phyloP scores from a whole-genome alignment of 1,140 invertebrate species.

The Drosophila virilis region DNA sequence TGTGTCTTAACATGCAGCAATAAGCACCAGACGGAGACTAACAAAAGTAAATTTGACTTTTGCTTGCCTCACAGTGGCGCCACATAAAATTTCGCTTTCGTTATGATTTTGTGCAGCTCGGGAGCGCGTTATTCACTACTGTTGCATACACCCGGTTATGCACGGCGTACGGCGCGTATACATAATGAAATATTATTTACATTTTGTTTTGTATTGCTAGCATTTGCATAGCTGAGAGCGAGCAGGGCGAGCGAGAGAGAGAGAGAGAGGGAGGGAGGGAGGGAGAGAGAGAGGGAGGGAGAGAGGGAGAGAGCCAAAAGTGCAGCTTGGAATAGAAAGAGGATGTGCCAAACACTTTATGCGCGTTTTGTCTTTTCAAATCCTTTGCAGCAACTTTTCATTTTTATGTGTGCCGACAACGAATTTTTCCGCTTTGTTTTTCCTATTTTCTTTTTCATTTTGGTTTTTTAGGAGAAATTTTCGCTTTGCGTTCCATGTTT shows the following conservation, averaged over 20 bases:
- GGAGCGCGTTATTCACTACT: slow-evolving; percentile 4
- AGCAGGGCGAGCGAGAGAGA: not conserved
- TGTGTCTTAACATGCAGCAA: not conserved
- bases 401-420: slow-evolving; percentile 50
- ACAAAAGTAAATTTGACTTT: not conserved
- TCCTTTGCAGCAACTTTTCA: slow-evolving; percentile 55
- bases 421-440: slow-evolving; percentile 16
- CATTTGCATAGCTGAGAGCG: slow-evolving; percentile 15
- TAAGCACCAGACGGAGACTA: not conserved
- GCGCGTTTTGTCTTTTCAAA: slow-evolving; percentile 52
- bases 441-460: slow-evolving; percentile 3
- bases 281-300: not conserved
- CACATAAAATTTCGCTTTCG: slow-evolving; percentile 30
- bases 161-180: slow-evolving; percentile 22
- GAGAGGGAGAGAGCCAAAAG: not conserved
- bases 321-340: slow-evolving; percentile 6
- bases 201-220: slow-evolving; percentile 45
- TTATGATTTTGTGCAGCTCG: slow-evolving; percentile 18
- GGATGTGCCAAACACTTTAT: slow-evolving; percentile 42
- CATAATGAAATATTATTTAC: slow-evolving; percentile 53
- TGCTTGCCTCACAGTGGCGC: slow-evolving; percentile 16
- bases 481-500: slow-evolving; percentile 22
- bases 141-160: not conserved
- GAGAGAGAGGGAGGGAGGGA: not conserved
- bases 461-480: slow-evolving; percentile 12